These are phyloP conservation scores for Saimiri boliviensis DNA, from an alignment of 2,113 vertebrate genomes.

Conservation along the genomic window DNA sequence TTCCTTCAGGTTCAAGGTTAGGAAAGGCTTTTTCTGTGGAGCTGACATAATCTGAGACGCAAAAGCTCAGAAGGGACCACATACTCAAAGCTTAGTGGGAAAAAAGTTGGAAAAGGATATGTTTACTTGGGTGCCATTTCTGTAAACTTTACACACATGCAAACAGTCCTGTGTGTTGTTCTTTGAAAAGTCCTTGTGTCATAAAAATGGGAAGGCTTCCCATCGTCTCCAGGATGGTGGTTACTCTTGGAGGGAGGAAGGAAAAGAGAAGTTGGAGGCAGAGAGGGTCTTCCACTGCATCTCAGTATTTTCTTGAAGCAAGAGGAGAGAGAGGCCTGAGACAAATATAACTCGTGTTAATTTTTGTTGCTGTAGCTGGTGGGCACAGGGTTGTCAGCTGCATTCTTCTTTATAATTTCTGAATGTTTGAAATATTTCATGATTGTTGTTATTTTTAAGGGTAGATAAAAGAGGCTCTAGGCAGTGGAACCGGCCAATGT, in stretches of 20 bases:
- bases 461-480: neutral
- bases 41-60: neutral
- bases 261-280: neutral
- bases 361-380: neutral
- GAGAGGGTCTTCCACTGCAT: neutral
- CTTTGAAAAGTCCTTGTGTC: neutral
- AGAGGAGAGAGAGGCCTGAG: neutral
- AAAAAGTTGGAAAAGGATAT: neutral
- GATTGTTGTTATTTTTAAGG: neutral
- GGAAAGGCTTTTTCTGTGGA: neutral
- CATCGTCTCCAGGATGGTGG: neutral
- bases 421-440: neutral
- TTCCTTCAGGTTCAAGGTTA: neutral
- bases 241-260: neutral
- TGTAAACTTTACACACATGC: neutral
- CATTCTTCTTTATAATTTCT: neutral
- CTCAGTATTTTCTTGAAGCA: neutral
- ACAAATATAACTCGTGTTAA: rapidly evolving
- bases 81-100: too few species aligned
- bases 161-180: neutral
- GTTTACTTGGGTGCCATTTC: neutral
- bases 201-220: neutral
- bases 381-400: neutral
- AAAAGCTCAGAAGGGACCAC: neutral
- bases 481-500: rapidly evolving